Evolutionary conservation across 1,140 invertebrate species (phyloP).

Genomic region (Aradophagus sp.): DNA sequence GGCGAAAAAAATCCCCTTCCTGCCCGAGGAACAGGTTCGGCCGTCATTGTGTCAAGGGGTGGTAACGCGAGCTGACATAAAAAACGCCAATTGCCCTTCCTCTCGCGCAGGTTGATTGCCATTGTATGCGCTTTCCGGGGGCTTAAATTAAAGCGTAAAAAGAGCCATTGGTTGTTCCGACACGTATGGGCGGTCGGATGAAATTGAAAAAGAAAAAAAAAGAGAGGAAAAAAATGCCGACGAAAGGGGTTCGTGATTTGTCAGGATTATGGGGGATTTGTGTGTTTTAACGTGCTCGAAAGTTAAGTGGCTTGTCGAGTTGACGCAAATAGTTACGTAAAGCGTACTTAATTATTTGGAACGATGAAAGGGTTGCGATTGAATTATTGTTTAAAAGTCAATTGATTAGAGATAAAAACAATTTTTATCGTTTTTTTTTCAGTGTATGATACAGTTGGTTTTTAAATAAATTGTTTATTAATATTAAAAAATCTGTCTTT

Average conservation of each 20-base stretch:
- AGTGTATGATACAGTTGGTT: too few relatives aligned
- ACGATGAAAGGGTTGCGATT: too few relatives aligned
- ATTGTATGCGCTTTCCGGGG: constrained; percentile 44
- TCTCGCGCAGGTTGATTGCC: constrained; percentile 58
- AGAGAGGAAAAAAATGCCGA: neutral
- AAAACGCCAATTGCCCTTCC: constrained; percentile 58
- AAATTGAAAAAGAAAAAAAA: too few relatives aligned
- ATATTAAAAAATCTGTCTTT: too few relatives aligned
- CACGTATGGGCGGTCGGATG: constrained; percentile 6
- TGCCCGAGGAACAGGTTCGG: constrained; percentile 11
- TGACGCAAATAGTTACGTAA: too few relatives aligned
- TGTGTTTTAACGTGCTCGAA: neutral
- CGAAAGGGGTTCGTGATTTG: constrained; percentile 30
- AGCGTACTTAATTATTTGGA: too few relatives aligned
- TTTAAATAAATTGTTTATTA: too few relatives aligned
- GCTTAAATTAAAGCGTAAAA: constrained; percentile 39
- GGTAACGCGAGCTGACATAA: constrained; percentile 27
- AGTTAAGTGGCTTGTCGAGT: constrained; percentile 7
- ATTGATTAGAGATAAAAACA: too few relatives aligned
- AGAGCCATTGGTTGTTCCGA: constrained; percentile 7
- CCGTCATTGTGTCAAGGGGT: constrained; percentile 21
- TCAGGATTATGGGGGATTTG: constrained; percentile 7
- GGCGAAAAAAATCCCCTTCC: constrained; percentile 47
- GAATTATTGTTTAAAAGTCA: too few relatives aligned
- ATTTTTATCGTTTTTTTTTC: too few relatives aligned